Evolutionary conservation across 1,140 invertebrate species (phyloP).

Genomic region (Rhizoglyphus robini): DNA sequence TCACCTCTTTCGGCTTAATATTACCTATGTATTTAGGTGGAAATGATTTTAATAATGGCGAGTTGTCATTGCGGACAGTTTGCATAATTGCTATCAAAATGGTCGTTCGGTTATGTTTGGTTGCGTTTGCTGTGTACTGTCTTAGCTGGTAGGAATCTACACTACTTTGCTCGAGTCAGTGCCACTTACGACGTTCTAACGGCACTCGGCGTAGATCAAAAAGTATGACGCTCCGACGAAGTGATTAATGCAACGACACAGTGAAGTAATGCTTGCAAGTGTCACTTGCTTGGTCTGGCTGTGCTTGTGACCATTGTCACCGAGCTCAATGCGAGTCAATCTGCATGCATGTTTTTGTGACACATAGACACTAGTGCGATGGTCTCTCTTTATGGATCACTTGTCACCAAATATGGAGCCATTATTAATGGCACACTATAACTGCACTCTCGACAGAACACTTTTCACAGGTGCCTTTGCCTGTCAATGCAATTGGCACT

Average conservation of each 20-base stretch:
- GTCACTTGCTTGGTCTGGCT: neutral
- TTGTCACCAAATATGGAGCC: neutral
- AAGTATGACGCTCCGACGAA: neutral
- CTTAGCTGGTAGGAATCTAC: too few species aligned
- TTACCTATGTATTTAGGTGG: slow-evolving; percentile 9
- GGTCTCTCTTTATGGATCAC: slow-evolving; percentile 10
- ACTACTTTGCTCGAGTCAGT: too few species aligned
- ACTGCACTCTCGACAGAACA: neutral
- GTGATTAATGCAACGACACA: neutral
- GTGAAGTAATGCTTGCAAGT: neutral
- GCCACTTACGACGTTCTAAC: too few species aligned
- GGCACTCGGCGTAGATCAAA: neutral
- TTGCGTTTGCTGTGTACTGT: neutral
- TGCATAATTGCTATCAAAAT: slow-evolving; percentile 12
- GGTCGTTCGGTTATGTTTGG: slow-evolving; percentile 3
- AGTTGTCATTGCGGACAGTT: neutral
- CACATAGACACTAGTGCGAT: neutral
- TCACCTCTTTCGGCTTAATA: too few species aligned
- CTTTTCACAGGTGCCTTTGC: slow-evolving; percentile 1
- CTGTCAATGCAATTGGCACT: neutral
- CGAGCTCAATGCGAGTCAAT: neutral
- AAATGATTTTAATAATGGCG: slow-evolving; percentile 6
- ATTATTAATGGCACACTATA: slow-evolving; percentile 3
- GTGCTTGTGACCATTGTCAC: neutral
- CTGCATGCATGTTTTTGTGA: neutral